These are phyloP conservation scores for Candidula unifasciata DNA, from an alignment of 2,888 invertebrate genomes.

Conservation along the genomic window DNA sequence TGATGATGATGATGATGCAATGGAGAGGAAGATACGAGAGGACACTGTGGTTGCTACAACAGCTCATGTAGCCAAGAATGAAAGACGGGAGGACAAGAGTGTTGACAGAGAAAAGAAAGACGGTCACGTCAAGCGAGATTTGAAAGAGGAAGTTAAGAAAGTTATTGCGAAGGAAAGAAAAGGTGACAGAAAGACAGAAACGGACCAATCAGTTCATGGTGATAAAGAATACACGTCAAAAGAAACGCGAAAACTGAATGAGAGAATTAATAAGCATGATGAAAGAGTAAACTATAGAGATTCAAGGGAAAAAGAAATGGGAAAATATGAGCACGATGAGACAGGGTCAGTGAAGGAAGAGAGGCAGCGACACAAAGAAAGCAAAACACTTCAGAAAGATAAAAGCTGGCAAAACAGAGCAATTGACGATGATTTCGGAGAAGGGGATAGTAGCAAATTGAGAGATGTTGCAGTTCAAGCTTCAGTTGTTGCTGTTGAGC, in stretches of 20 bases:
- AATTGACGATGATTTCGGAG: background rate
- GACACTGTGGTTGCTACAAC: background rate
- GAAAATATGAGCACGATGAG: background rate
- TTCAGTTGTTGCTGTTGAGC: too few relatives aligned
- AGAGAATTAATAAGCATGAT: background rate
- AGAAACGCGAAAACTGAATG: background rate
- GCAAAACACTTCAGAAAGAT: background rate
- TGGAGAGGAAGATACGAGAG: background rate
- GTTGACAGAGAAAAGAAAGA: constrained; percentile 28
- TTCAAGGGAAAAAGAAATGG: too few relatives aligned
- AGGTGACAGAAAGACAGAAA: background rate
- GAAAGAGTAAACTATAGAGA: constrained; percentile 11
- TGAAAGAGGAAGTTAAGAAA: background rate
- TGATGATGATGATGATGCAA: background rate
- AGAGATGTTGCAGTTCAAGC: background rate
- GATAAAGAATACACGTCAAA: too few relatives aligned
- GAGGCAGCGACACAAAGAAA: background rate
- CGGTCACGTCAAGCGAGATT: background rate
- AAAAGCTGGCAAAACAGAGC: background rate
- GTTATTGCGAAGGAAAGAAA: background rate
- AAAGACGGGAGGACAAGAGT: background rate
- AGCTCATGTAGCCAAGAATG: background rate
- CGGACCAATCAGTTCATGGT: background rate
- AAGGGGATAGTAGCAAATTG: background rate
- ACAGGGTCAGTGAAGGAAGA: background rate